Conservation (phyloP, 30 jellyfish, hydroid and myxozoan genomes). For the Turritopsis dohrnii region DNA sequence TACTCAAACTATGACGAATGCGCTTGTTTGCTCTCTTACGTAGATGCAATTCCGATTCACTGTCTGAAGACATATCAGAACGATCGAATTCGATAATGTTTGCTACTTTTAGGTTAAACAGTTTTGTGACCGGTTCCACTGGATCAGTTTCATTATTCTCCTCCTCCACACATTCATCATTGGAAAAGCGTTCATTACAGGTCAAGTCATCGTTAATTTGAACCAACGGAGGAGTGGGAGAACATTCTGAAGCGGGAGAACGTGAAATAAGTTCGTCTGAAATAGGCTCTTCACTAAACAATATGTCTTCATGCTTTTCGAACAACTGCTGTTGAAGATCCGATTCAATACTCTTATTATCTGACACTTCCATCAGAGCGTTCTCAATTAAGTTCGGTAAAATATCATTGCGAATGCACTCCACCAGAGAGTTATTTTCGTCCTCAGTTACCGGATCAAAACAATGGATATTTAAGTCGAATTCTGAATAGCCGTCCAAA, state of each 20-base stretch:
- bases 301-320: neutral
- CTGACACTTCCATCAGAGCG: neutral
- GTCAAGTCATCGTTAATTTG: neutral
- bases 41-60: neutral
- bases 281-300: neutral
- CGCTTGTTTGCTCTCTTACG: neutral
- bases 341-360: neutral
- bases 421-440: neutral
- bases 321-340: neutral
- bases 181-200: no score
- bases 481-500: neutral
- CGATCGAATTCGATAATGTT: slow-evolving; percentile 28
- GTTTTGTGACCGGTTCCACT: neutral
- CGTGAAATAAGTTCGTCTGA: neutral
- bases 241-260: neutral
- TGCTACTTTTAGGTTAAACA: neutral
- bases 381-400: neutral
- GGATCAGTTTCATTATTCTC: neutral
- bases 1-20: neutral
- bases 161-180: neutral
- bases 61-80: slow-evolving; percentile 24
- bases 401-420: neutral
- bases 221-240: neutral
- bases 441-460: neutral
- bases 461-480: neutral